Conservation (phyloP, 2,797 vertebrate genomes). For the Rhynchonycteris naso region DNA sequence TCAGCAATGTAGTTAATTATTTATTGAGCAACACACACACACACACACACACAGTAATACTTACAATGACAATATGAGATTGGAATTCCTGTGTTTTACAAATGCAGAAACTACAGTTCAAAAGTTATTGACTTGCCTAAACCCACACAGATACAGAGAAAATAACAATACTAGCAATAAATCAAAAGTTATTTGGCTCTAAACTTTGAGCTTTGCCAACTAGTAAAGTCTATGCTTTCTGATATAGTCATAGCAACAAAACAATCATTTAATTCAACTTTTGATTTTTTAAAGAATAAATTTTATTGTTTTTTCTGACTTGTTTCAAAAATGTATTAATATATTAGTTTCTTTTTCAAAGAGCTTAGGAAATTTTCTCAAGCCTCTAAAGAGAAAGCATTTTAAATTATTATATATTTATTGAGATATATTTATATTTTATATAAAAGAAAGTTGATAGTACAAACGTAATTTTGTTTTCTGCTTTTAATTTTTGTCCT, state of each 20-base stretch:
- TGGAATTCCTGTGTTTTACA: conserved; percentile 37
- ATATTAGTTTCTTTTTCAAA: conserved; percentile 39
- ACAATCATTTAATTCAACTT: conserved; percentile 9
- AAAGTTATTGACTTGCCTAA: not conserved
- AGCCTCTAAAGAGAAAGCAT: not conserved
- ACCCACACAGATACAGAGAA: not conserved
- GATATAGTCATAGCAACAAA: not conserved
- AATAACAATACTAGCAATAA: not conserved
- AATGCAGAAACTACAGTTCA: conserved; percentile 4
- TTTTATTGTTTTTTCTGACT: not conserved
- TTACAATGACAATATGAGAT: not conserved
- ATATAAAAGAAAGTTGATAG: conserved; percentile 29
- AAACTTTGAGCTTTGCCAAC: conserved; percentile 4
- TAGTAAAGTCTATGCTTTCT: not conserved
- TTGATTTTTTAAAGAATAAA: not conserved
- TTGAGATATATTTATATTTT: conserved; percentile 23
- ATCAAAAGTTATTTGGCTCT: conserved; percentile 23
- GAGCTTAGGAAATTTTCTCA: conserved; percentile 10
- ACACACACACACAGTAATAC: not conserved
- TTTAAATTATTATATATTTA: not conserved
- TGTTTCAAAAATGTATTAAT: conserved; percentile 9
- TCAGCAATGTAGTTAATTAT: not conserved
- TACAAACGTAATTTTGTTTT: conserved; percentile 10
- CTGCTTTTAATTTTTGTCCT: conserved; percentile 25
- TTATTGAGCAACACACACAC: not conserved